Percentiles rank a stretch among this genome's conserved stretches.
Conservation (phyloP, 1,140 invertebrate species). For the Microplitis mediator region DNA sequence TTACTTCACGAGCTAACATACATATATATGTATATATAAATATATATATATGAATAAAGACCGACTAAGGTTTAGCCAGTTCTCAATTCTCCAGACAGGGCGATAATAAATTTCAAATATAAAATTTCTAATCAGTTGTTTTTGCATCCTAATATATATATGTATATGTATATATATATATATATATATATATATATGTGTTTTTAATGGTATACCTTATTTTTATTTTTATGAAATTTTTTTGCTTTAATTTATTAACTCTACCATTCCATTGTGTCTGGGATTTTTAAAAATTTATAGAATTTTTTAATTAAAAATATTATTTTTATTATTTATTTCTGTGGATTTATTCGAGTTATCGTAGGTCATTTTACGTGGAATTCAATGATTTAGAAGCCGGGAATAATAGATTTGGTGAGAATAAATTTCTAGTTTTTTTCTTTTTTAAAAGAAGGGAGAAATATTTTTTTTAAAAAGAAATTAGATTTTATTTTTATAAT, state of each 20-base stretch:
- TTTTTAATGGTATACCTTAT: too few species aligned
- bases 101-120: slow-evolving; percentile 62
- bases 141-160: background rate
- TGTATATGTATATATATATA: background rate
- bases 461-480: too few species aligned
- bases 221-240: background rate
- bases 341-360: too few species aligned
- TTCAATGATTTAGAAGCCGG: too few species aligned
- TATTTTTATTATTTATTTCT: too few species aligned
- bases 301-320: background rate
- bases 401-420: too few species aligned
- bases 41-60: slow-evolving; percentile 1
- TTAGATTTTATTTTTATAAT: too few species aligned
- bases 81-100: slow-evolving; percentile 24
- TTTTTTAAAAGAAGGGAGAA: too few species aligned
- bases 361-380: too few species aligned
- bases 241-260: background rate
- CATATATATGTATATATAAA: background rate
- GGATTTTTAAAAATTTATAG: background rate
- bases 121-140: slow-evolving; percentile 49
- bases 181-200: background rate
- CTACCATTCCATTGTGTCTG: slow-evolving; percentile 3
- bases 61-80: slow-evolving; percentile 1
- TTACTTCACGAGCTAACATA: background rate
- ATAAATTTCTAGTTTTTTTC: too few species aligned